Evolutionary conservation across 2,113 vertebrate species (phyloP).

Genomic region (Corydoras maculifer): DNA sequence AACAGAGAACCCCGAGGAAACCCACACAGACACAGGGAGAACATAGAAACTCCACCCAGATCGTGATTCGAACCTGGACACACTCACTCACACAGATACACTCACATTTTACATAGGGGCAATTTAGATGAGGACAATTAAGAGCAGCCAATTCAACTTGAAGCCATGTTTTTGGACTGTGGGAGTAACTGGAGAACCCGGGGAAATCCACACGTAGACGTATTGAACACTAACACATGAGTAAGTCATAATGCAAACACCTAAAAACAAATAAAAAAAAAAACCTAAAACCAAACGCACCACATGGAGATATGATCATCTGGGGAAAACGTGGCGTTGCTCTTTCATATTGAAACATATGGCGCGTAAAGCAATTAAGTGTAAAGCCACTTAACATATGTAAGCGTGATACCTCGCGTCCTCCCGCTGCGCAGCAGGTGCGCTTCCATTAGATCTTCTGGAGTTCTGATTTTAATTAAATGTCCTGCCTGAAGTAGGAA

Average conservation of each 20-base stretch:
- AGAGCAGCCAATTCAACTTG: too few species aligned
- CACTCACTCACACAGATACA: too few species aligned
- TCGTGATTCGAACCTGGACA: too few species aligned
- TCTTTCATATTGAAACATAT: constrained; percentile 38
- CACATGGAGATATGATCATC: constrained; percentile 4
- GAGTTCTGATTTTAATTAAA: constrained; percentile 92
- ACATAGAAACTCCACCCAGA: too few species aligned
- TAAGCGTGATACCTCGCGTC: constrained; percentile 72
- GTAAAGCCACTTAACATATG: constrained; percentile 60
- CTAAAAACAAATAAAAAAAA: background rate
- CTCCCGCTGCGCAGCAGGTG: constrained; percentile 74
- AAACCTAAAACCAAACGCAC: background rate
- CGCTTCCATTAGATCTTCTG: constrained; percentile 86
- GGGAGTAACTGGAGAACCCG: too few species aligned
- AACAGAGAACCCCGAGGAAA: too few species aligned
- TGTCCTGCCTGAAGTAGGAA: constrained; percentile 68
- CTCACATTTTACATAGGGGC: too few species aligned
- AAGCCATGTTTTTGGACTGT: too few species aligned
- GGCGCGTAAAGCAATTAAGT: constrained; percentile 43
- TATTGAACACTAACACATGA: too few species aligned
- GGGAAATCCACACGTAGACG: too few species aligned
- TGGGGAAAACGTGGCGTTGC: constrained; percentile 9
- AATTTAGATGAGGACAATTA: too few species aligned
- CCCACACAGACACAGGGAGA: too few species aligned
- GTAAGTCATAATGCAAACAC: background rate